Evolutionary conservation across 2,888 invertebrate genomes (phyloP), one percentile per base, ranked within the genome.

Genomic region (Hylaea fasciaria): DNA sequence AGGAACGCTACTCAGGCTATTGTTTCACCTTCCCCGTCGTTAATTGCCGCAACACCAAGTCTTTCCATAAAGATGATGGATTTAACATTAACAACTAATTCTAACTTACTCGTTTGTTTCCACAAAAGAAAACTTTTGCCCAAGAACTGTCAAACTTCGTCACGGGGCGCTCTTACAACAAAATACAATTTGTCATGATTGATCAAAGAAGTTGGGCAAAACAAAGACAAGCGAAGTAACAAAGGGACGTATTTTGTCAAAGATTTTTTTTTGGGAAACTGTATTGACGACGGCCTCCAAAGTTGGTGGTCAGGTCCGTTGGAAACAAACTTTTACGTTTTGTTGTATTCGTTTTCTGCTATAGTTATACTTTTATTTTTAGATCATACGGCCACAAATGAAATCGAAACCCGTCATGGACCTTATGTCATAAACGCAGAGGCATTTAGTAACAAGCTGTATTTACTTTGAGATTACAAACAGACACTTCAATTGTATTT

Each of bases 131-230:
- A 87, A 86, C 73, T 87, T 86, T 77, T 65, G 65, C 71, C 70
- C 68, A 78, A 77, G 80, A 87, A 83, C 86, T 87, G 86, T 83
- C 88, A 82, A 88, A 87, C 82, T 87, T 81, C 75, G 77, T 83
- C 84, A 83, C 78, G 73, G 73, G 80, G 78, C 74, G 77, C 77
- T 85, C 83, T 83, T 82, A 80, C 78, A 88, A 86, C 84, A 86
- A 89, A 90, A 88, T 78, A 86, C 85, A 88, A 86, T 89, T 89
- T 89, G 87, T 87, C 89, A 86, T 89, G 87, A 91, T 90, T 90
- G 89, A 90, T 90, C 90, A 89, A 87, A 86, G 81, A 87, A 88
- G 82, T 85, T 85, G 72, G 76, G 71, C 76, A 77, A 85, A 85
- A 85, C 83, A 86, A 85, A 82, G 81, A 82, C 77, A 70, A 72